Evolutionary conservation across 1,140 invertebrate species (phyloP), one percentile per base, ranked within the genome.

Genomic region (Rhagoletis pomonella): DNA sequence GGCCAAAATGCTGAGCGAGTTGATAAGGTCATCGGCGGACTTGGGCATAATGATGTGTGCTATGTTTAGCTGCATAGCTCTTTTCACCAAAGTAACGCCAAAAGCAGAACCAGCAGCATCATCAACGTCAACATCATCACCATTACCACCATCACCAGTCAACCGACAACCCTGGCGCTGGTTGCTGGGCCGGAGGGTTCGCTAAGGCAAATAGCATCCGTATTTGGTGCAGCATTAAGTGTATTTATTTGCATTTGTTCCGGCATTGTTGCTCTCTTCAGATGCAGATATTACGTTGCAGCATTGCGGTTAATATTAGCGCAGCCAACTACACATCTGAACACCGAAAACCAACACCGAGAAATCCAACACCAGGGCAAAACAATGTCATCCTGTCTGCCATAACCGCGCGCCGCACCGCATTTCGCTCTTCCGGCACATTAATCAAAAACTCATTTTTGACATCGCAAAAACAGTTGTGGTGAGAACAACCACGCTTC

Each of bases 391-490:
- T 58, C 9, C 14, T 81, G 73, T 55, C n/a, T 29, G 17, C 47
- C n/a, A 14, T 55, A 50, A 29, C 47, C 47, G 73, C 73, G 9
- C n/a, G n/a, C 73, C 47, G 47, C 73, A 55, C 14, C 73, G 73
- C 50, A 81, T 81, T 81, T 55, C n/a, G 73, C 50, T 81, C 47
- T 81, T 81, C 73, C 73, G 47, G 73, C 73, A 81, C 73, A 81
- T 81, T 81, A 81, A 81, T 81, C 73, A 81, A 81, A 81, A 81
- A 81, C 73, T 81, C 73, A 81, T 81, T 81, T 73, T 81, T 81
- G 73, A n/a, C 47, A 81, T 81, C 55, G 47, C 73, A 7, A 58
- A 73, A 81, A 81, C 73, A 81, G 17, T 81, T 29, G 5, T 58
- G 73, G 55, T 81, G 47, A 50, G 19, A 81, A 42, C n/a, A 50